Evolutionary conservation across 2,113 vertebrate genomes (phyloP).

Genomic region (Reinhardtius hippoglossoides): DNA sequence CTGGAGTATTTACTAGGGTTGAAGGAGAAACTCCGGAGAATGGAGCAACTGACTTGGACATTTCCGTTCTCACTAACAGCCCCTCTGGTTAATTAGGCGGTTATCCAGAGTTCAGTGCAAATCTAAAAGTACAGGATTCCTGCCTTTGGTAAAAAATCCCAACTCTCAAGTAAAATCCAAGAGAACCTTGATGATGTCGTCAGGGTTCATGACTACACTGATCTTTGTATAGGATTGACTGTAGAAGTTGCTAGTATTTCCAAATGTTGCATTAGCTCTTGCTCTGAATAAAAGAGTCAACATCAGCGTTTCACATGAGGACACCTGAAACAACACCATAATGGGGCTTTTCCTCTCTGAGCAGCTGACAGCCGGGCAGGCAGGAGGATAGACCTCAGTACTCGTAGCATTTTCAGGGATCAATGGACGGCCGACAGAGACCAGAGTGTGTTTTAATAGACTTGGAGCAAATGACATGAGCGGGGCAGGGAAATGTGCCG

Average conservation of each 20-base stretch:
- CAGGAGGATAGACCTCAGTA: conserved; percentile 18
- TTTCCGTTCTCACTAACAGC: too few relatives aligned
- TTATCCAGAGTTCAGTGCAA: too few relatives aligned
- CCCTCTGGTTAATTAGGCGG: too few relatives aligned
- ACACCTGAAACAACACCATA: conserved; percentile 56
- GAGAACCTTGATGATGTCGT: neutral
- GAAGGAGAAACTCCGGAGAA: too few relatives aligned
- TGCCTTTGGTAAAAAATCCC: neutral
- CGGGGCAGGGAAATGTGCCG: conserved; percentile 33
- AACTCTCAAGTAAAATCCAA: neutral
- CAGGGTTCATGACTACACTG: too few relatives aligned
- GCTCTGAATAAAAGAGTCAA: neutral
- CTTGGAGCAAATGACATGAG: conserved; percentile 34
- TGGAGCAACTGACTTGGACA: too few relatives aligned
- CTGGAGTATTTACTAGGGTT: too few relatives aligned
- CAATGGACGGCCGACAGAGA: conserved; percentile 43
- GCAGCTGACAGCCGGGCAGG: neutral
- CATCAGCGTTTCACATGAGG: neutral
- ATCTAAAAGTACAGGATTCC: too few relatives aligned
- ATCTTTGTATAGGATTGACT: too few relatives aligned
- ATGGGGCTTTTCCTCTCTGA: conserved; percentile 45
- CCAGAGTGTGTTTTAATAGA: conserved; percentile 46
- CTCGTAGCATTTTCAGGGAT: conserved; percentile 44
- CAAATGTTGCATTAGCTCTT: too few relatives aligned
- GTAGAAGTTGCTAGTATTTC: too few relatives aligned